Base-by-base conservation (phyloP, 2,888 invertebrate species). In the Spisula solida region DNA sequence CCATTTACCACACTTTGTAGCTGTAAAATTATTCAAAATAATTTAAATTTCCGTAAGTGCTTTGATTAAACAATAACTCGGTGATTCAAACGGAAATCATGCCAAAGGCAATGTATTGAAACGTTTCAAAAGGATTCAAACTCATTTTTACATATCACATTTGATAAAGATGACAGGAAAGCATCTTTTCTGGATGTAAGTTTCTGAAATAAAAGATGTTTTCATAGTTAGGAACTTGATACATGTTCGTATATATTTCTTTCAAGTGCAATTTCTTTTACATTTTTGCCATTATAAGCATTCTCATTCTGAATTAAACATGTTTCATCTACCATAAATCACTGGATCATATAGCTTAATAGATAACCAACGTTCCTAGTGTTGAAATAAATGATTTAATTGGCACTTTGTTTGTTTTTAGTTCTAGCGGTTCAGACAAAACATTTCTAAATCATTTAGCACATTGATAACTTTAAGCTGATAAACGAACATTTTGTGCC, bases 301-400 rank as follows among this genome's bases (percentile, higher is more conserved):
- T 41, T 5, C 41, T 41, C 41, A 41, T 41, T 41, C 12, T 25
- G 8, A 25, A 25, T 66, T 25, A 4, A 25, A 60, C 20, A n/a
- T 66, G 25, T 25, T 66, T 25, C 10, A 25, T 25, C 25, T 25
- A n/a, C 10, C 25, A 66, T 25, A 66, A n/a, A 66, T 66, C n/a
- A 25, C 25, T 66, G 25, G 25, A n/a, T 66, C 20, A n/a, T 66
- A 25, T 2, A 25, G 20, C 25, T 25, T 66, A 25, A 66, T 10
- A 66, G 60, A 66, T 66, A 66, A 66, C 4, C 10, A 66, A 66
- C 60, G 25, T 25, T n/a, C 60, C 60, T 66, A 25, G 60, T 66
- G 60, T 66, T 66, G 60, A 66, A 66, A 66, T 66, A 25, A 66
- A 25, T 66, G 25, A 66, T 66, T 25, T 66, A 66, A 66, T 66